A percentile compares a stretch with the other conserved stretches of the same genome.
Evolutionary conservation across 1,140 invertebrate species (phyloP).

Genomic region (Bemisia tabaci): DNA sequence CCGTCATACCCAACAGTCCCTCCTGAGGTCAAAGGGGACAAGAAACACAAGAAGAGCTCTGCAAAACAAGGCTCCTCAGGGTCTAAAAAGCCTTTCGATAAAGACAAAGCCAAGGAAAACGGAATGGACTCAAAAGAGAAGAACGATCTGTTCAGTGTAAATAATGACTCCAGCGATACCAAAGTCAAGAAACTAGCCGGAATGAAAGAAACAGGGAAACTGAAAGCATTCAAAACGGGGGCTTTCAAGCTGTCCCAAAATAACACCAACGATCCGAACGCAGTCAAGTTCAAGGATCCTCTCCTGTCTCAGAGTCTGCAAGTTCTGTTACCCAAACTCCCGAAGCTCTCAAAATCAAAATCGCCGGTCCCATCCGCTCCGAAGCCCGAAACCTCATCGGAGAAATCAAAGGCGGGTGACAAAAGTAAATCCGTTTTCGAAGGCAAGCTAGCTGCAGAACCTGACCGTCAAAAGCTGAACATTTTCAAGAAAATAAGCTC

Average conservation of each 20-base stretch:
- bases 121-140: conserved; percentile 43
- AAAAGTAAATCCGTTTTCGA: conserved; percentile 24
- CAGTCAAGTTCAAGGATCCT: conserved; percentile 3
- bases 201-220: conserved; percentile 39
- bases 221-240: conserved; percentile 35
- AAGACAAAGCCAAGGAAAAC: conserved; percentile 51
- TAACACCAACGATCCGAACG: conserved; percentile 7
- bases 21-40: conserved; percentile 30
- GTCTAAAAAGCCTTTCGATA: conserved; percentile 34
- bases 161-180: conserved; percentile 31
- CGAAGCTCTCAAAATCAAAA: not conserved
- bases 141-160: conserved; percentile 19
- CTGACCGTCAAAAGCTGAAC: conserved; percentile 66
- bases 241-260: conserved; percentile 22
- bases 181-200: conserved; percentile 37
- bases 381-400: conserved; percentile 14
- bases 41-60: conserved; percentile 36
- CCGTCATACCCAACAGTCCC: conserved; percentile 38
- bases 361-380: not conserved
- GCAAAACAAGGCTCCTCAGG: conserved; percentile 26
- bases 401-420: conserved; percentile 10
- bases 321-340: not conserved
- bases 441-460: conserved; percentile 57
- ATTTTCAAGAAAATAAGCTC: conserved; percentile 63
- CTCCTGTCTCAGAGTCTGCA: not conserved